Evolutionary conservation across 2,797 vertebrate species (phyloP).

Genomic region (Pseudopleuronectes americanus): DNA sequence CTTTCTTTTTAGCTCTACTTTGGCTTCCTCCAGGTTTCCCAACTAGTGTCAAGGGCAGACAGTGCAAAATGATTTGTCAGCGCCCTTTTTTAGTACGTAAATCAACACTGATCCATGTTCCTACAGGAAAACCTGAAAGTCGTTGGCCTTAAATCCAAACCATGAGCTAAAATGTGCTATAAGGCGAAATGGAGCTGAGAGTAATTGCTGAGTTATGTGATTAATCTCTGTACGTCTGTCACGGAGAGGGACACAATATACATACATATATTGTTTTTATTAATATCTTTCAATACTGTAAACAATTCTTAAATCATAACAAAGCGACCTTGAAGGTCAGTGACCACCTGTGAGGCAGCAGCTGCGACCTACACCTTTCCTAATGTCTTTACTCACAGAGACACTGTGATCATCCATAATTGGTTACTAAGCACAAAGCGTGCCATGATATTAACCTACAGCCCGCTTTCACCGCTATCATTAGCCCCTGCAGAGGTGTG

Average conservation of each 20-base stretch:
- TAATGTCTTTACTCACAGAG: constrained; percentile 48
- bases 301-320: background rate
- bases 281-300: background rate
- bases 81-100: too few species aligned
- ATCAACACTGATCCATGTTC: too few species aligned
- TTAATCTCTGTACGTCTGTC: too few species aligned
- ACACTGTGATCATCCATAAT: constrained; percentile 31
- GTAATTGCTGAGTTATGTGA: too few species aligned
- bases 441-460: constrained; percentile 47
- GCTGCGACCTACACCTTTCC: constrained; percentile 29
- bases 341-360: constrained; percentile 34
- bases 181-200: background rate
- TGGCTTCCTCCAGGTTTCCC: too few species aligned
- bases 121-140: too few species aligned
- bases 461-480: constrained; percentile 45
- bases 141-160: background rate
- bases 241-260: too few species aligned
- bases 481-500: constrained; percentile 40
- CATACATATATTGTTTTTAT: background rate
- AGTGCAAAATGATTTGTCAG: too few species aligned
- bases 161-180: background rate
- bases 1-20: too few species aligned
- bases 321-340: background rate
- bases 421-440: constrained; percentile 39
- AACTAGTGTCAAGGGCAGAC: too few species aligned